Base-by-base conservation (phyloP, 2,888 invertebrate species). In the Mycalesis mineus region DNA sequence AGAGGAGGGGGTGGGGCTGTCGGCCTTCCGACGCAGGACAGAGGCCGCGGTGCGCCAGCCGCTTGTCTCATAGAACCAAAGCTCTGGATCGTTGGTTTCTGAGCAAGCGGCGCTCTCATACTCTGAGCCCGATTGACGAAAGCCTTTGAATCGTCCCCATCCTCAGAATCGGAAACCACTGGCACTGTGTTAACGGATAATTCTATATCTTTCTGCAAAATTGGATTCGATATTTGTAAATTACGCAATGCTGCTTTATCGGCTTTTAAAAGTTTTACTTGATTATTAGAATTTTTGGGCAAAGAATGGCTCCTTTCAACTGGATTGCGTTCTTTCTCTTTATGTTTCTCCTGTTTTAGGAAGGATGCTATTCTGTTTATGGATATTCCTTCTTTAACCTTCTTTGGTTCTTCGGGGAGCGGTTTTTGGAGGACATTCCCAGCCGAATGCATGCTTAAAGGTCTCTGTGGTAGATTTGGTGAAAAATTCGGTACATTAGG, bases 41-140 rank as follows among this genome's bases (percentile, higher is more conserved):
- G 90, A 0, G 96, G 96, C 51, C 97, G 88, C 15, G 93, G 93
- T 0, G 83, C 82, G 0, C 91, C 90, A 0, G 92, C 90, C 0
- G 94, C 90, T 67, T 94, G 93, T 29, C 96, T 88, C 95, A 96
- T 96, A 0, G 96, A 96, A 0, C 96, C 96, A 68, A 96, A 96
- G 31, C 93, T 93, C 62, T 94, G 95, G 33, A 96, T 91, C 0
- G 88, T 84, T 0, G 94, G 93, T 70, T 93, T 91, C 13, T 88
- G 88, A 0, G 82, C 71, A 0, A 80, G 72, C 0, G 91, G 91
- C 51, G 93, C 93, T 65, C 96, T 88, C 95, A 96, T 94, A 67
- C 96, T 96, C 70, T 96, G 96, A 0, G 96, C 94, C 52, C 96
- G 90, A 82, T 94, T 93, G 0, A 96, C 93, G 11, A 93, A 92